phyloP scores from a whole-genome alignment of 1,140 invertebrate genomes.

The Watersipora subatra region DNA sequence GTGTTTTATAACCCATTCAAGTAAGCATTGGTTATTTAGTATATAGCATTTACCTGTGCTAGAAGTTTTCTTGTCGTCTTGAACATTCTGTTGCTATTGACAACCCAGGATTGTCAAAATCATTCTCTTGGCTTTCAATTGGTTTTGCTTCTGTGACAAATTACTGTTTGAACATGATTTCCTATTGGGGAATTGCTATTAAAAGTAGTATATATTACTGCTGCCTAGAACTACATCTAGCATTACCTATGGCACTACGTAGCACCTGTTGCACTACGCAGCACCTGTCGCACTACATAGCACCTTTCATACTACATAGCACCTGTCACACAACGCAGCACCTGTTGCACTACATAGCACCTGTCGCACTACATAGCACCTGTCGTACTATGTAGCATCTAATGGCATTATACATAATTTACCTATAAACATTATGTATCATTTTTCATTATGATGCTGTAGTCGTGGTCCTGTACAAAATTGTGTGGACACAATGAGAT shows the following conservation, averaged over 20 bases:
- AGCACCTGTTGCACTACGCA: not conserved
- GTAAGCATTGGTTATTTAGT: not conserved
- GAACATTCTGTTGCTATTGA: no score
- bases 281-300: not conserved
- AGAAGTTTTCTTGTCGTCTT: no score
- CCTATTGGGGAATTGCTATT: not conserved
- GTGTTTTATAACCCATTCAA: conserved; percentile 10
- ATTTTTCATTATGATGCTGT: not conserved
- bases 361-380: no score
- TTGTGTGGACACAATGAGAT: not conserved
- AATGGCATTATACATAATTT: not conserved
- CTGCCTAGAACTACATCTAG: no score
- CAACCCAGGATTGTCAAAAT: not conserved
- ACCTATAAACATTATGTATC: not conserved
- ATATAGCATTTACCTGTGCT: no score
- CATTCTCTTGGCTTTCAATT: not conserved
- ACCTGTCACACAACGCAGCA: not conserved
- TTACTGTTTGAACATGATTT: not conserved
- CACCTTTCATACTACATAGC: not conserved
- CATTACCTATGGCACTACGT: not conserved
- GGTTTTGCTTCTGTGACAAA: not conserved
- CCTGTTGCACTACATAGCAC: no score
- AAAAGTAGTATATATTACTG: no score
- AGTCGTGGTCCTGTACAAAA: not conserved
- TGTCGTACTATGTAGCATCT: not conserved